Evolutionary conservation across 2,113 vertebrate genomes (phyloP).

Genomic region (Sinocyclocheilus maitianheensis): DNA sequence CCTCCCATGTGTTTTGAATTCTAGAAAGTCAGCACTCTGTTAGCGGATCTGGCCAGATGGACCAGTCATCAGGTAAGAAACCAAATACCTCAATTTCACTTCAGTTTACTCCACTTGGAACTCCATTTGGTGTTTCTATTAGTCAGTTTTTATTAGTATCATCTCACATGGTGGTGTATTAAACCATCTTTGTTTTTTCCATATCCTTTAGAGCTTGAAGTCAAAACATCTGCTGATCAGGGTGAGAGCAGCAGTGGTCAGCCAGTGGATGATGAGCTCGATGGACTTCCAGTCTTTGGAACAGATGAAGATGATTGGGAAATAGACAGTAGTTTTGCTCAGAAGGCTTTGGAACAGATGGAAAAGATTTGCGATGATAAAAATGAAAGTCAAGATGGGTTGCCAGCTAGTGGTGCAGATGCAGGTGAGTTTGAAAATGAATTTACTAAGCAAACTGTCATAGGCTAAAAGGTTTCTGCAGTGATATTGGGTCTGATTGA

Average conservation of each 20-base stretch:
- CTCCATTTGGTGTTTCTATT: not conserved
- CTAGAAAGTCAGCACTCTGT: not conserved
- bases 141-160: not conserved
- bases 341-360: constrained; percentile 16
- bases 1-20: not conserved
- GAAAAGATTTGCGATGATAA: constrained; percentile 9
- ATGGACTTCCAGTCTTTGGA: constrained; percentile 52
- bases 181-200: not conserved
- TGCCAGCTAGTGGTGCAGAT: not conserved
- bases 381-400: constrained; percentile 19
- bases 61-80: constrained; percentile 39
- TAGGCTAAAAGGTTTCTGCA: not conserved
- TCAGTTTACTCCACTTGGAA: not conserved
- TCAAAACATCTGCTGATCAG: constrained; percentile 16
- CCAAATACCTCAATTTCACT: not conserved
- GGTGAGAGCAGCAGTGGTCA: constrained; percentile 4
- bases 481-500: not conserved
- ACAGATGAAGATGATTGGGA: constrained; percentile 51
- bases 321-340: constrained; percentile 33
- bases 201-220: not conserved
- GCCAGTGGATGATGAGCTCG: constrained; percentile 48
- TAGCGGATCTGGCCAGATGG: not conserved
- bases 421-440: constrained; percentile 27
- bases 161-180: not conserved
- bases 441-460: not conserved